These are phyloP conservation scores for Acropora tenuis DNA, from an alignment of 64 coral and sea anemone species.

Conservation along the genomic window DNA sequence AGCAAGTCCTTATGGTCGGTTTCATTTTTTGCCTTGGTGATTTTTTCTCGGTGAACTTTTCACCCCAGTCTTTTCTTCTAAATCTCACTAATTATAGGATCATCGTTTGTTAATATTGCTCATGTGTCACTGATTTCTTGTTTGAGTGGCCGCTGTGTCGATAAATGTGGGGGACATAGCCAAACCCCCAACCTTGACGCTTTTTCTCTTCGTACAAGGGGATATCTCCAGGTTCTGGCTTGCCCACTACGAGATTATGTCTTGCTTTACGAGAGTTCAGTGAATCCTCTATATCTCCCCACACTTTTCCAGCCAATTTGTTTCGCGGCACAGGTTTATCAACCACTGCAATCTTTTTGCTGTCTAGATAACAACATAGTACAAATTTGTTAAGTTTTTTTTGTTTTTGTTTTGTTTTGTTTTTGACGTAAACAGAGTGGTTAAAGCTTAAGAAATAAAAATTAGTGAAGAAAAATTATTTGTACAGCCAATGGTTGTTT, in stretches of 20 bases:
- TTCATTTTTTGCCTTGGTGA: too few species aligned
- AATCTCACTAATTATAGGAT: neutral
- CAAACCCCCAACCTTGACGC: neutral
- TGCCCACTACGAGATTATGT: neutral
- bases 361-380: too few species aligned
- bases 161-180: neutral
- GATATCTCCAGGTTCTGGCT: too few species aligned
- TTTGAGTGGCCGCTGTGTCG: neutral
- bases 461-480: too few species aligned
- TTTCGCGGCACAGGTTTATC: neutral
- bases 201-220: neutral
- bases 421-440: too few species aligned
- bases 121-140: neutral
- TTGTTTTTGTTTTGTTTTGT: too few species aligned
- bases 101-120: neutral
- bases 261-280: neutral
- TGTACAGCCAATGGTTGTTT: too few species aligned
- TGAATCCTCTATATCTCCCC: neutral
- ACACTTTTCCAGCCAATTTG: neutral
- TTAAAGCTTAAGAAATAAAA: too few species aligned
- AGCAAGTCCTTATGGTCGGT: too few species aligned
- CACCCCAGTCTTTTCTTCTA: conserved; percentile 11
- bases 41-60: too few species aligned
- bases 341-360: neutral
- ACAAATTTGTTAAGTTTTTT: too few species aligned